A percentile compares a stretch with the other conserved stretches of the same genome.
Evolutionary conservation across 2,113 vertebrate genomes (phyloP).

Genomic region (Ammospiza nelsoni): DNA sequence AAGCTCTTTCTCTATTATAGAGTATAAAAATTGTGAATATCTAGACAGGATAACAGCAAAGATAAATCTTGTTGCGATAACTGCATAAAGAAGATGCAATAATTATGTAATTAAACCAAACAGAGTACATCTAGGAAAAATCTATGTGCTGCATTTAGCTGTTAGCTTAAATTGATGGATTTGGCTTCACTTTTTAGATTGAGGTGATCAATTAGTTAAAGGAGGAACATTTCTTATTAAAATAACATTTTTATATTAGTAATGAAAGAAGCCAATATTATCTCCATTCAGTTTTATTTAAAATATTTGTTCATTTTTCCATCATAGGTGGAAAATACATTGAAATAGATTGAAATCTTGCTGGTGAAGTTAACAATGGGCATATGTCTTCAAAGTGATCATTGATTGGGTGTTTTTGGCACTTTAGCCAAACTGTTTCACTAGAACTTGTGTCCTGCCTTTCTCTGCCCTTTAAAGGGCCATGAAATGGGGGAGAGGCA

Average conservation of each 20-base stretch:
- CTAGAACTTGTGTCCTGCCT: not conserved
- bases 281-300: not conserved
- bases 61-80: not conserved
- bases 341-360: not conserved
- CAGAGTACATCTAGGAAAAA: not conserved
- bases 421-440: not conserved
- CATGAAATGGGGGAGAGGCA: accelerated
- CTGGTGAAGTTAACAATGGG: not conserved
- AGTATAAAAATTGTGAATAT: not conserved
- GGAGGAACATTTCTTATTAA: not conserved
- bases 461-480: not conserved
- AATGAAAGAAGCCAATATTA: not conserved
- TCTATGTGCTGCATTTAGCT: not conserved
- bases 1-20: accelerated
- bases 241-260: not conserved
- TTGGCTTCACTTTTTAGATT: not conserved
- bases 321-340: not conserved
- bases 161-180: not conserved
- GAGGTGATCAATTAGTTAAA: not conserved
- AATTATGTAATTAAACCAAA: not conserved
- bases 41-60: not conserved
- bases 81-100: not conserved
- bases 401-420: not conserved
- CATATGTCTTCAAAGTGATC: not conserved
- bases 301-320: not conserved